Evolutionary conservation across 1,140 invertebrate species (phyloP), one percentile per base, ranked within the genome.

Genomic region (Drosophila biarmipes): DNA sequence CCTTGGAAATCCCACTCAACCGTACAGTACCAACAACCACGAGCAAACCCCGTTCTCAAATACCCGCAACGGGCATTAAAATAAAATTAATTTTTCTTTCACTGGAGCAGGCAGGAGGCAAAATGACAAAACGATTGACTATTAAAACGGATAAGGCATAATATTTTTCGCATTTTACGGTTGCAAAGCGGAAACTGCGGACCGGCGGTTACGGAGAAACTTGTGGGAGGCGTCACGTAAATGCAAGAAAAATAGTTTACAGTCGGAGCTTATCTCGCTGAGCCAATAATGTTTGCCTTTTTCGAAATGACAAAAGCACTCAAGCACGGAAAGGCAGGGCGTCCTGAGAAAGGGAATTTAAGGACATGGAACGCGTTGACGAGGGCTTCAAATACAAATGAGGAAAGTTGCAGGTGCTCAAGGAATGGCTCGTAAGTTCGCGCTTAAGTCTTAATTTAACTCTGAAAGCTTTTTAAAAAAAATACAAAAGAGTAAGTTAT

Each of bases 111-210:
- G 51, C 62, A 43, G 55, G 14, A 37, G 61, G 58, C 57, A 82
- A 87, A 89, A 89, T 75, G 79, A 56, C 66, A 77, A 89, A 87
- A 87, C 79, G 84, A 87, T 87, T 89, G 84, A 87, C 84, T 87
- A 87, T 87, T 87, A 89, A 84, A 87, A 89, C 56, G 84, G 84
- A 82, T 89, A 84, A 87, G 63, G 84, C 76, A 87, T 87, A 82
- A 87, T 87, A 84, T 84, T 87, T 89, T 89, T 84, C 84, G 72
- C 84, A 87, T 87, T 87, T 87, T 69, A 51, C 63, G 82, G 64
- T 19, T 55, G 52, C 21, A 31, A 49, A 40, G 14, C 21, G 42
- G 27, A 27, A 29, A 7, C 12, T n/a, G 6, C 0, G 29, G 7
- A 7, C 0, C 4, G 19, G 11, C 4, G 11, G 8, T 15, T 49